Percentiles rank a stretch among this genome's conserved stretches.
phyloP scores from a whole-genome alignment of 2,797 vertebrate species.

The Peromyscus eremicus region DNA sequence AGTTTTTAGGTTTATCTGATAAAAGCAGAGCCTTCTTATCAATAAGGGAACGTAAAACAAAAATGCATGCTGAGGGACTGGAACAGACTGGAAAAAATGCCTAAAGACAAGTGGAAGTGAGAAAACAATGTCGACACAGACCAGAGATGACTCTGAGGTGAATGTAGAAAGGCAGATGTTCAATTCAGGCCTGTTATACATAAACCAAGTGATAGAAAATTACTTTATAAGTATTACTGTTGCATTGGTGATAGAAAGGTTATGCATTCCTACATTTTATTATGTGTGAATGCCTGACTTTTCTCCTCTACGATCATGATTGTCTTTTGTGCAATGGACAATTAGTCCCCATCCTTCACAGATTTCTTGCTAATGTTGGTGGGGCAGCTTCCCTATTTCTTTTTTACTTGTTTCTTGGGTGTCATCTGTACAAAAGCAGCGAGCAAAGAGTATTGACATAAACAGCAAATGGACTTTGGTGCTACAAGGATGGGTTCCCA shows the following conservation, averaged over 20 bases:
- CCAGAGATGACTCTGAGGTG: neutral
- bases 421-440: neutral
- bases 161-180: neutral
- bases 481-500: neutral
- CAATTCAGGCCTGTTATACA: neutral
- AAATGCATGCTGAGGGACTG: neutral
- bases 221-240: neutral
- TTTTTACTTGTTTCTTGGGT: neutral
- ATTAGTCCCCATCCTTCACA: neutral
- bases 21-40: neutral
- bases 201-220: slow-evolving; percentile 6
- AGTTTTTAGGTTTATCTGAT: neutral
- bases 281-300: neutral
- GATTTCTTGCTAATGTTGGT: neutral
- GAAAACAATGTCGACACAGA: neutral
- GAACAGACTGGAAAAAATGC: neutral
- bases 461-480: neutral
- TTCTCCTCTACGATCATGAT: neutral
- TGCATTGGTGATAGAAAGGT: neutral
- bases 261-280: neutral
- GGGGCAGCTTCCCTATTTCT: neutral
- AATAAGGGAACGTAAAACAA: slow-evolving; percentile 28
- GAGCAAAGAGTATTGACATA: neutral
- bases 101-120: neutral
- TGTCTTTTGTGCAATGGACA: neutral